phyloP scores from a whole-genome alignment of 1,140 invertebrate species.

The Dinothrombium tinctorium region DNA sequence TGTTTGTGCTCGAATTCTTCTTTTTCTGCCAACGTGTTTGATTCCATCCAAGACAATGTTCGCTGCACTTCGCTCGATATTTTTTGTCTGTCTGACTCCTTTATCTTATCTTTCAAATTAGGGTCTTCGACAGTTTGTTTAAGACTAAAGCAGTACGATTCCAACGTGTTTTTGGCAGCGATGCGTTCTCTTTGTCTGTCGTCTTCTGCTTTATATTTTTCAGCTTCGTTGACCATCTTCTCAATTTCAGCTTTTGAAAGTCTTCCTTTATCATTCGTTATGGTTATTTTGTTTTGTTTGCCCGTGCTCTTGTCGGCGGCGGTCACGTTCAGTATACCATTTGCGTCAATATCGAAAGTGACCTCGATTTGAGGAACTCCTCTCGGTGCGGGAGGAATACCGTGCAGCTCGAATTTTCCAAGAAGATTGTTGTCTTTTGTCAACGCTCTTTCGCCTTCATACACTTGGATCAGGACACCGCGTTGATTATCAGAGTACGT shows the following conservation, averaged over 20 bases:
- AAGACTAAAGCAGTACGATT: constrained; percentile 43
- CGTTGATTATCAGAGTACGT: constrained; percentile 92
- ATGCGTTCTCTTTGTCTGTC: constrained; percentile 56
- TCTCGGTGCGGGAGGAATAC: constrained; percentile 33
- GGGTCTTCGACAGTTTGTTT: constrained; percentile 32
- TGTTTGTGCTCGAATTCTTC: constrained; percentile 82
- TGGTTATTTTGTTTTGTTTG: constrained; percentile 92
- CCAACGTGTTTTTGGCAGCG: constrained; percentile 35
- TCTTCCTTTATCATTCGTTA: constrained; percentile 91
- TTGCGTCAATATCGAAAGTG: constrained; percentile 25
- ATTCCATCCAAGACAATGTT: constrained; percentile 77
- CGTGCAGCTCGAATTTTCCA: constrained; percentile 32
- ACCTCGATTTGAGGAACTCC: constrained; percentile 32
- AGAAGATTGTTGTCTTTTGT: constrained; percentile 34
- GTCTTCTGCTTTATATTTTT: constrained; percentile 76
- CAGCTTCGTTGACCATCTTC: constrained; percentile 87
- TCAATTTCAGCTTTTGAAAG: constrained; percentile 91
- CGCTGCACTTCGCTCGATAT: constrained; percentile 78
- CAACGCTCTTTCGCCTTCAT: constrained; percentile 33
- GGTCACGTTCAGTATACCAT: constrained; percentile 26
- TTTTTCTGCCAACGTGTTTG: constrained; percentile 49
- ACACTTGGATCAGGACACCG: constrained; percentile 58
- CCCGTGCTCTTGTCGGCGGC: constrained; percentile 48
- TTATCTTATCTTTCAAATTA: constrained; percentile 33
- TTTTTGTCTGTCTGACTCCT: constrained; percentile 55